Evolutionary conservation across 2,113 vertebrate species (phyloP).

Genomic region (Synodontis membranacea): DNA sequence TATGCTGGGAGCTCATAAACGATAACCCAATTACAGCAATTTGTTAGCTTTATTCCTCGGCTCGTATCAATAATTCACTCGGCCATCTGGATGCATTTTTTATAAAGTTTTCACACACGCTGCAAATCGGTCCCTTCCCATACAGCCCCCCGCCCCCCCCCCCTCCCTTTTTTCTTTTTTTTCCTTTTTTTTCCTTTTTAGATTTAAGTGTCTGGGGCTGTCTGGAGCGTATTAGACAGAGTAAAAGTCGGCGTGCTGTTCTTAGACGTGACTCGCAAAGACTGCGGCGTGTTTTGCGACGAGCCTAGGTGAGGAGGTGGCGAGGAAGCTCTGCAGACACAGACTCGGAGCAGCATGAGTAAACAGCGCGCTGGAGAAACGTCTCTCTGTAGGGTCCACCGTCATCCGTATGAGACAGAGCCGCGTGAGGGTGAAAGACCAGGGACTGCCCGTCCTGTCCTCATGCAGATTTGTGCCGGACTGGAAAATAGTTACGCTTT

Average conservation of each 20-base stretch:
- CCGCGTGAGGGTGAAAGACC: not conserved
- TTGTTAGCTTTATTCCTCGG: slow-evolving; percentile 27
- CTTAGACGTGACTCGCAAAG: not conserved
- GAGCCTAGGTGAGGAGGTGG: not conserved
- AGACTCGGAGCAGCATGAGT: slow-evolving; percentile 32
- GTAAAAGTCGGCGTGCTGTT: slow-evolving; percentile 25
- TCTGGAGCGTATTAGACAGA: not conserved
- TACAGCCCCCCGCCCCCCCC: no score
- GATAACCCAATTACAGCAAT: not conserved
- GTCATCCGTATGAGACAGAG: slow-evolving; percentile 50
- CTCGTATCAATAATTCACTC: slow-evolving; percentile 15
- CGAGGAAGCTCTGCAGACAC: not conserved
- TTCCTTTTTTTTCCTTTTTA: not conserved
- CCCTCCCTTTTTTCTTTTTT: no score
- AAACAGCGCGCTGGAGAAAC: slow-evolving; percentile 49
- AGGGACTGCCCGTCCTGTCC: not conserved
- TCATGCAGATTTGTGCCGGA: not conserved
- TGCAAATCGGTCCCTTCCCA: slow-evolving; percentile 30
- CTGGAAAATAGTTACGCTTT: not conserved
- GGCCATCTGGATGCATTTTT: slow-evolving; percentile 43
- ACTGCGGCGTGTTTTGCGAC: not conserved
- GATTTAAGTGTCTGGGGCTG: slow-evolving; percentile 9
- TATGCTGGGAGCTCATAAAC: slow-evolving; percentile 15
- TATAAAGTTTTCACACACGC: slow-evolving; percentile 21
- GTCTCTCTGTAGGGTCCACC: slow-evolving; percentile 39